Evolutionary conservation across 2,888 invertebrate species (phyloP).

Genomic region (Campoplex capitator): DNA sequence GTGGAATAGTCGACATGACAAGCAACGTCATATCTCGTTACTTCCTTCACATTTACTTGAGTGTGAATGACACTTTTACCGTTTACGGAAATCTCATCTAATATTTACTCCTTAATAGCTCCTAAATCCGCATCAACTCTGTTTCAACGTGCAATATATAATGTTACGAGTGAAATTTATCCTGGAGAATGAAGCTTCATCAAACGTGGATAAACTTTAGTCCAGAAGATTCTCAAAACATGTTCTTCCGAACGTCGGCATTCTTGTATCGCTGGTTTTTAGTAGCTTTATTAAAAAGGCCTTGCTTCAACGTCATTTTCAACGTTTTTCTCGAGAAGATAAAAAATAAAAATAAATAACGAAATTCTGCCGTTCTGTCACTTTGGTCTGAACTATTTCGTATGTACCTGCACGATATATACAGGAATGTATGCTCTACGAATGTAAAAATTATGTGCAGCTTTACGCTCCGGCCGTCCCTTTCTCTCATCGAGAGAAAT

Average conservation of each 20-base stretch:
- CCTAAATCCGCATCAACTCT: not conserved
- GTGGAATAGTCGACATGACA: slow-evolving; percentile 54
- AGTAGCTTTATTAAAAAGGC: not conserved
- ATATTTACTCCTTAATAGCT: slow-evolving; percentile 48
- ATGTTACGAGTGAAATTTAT: not conserved
- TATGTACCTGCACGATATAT: not conserved
- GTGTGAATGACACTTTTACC: slow-evolving; percentile 59
- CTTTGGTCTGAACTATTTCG: slow-evolving; percentile 1
- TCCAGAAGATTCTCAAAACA: not conserved
- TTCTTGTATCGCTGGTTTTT: not conserved
- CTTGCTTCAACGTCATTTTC: not conserved
- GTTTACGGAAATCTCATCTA: slow-evolving; percentile 31
- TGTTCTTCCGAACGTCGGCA: not conserved
- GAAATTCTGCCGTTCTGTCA: not conserved
- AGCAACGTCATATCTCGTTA: slow-evolving; percentile 47
- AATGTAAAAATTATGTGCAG: slow-evolving; percentile 62
- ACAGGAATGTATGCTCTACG: slow-evolving; percentile 22
- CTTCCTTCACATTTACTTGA: slow-evolving; percentile 10
- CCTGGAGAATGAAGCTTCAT: not conserved
- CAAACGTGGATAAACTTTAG: not conserved
- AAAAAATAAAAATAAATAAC: not conserved
- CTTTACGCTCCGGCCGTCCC: slow-evolving; percentile 52
- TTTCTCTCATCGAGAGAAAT: slow-evolving; percentile 50
- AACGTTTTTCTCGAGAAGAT: not conserved
- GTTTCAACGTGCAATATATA: not conserved